Evolutionary conservation across 1,140 invertebrate genomes (phyloP), one percentile per base, ranked within the genome.

Genomic region (Proales similis): DNA sequence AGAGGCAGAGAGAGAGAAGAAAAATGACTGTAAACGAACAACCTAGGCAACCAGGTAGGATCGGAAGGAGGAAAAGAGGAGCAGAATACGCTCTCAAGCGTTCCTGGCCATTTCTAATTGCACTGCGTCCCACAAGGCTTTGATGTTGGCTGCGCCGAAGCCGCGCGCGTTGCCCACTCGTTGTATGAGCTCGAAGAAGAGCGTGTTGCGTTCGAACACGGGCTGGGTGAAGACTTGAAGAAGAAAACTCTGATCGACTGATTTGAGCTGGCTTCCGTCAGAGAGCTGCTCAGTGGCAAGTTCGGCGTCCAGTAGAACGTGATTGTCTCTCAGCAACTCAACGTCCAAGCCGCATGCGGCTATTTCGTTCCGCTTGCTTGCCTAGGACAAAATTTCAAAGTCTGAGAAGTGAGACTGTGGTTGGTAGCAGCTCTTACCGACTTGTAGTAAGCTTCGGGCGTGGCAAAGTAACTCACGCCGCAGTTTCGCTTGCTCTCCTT

Each of bases 211-310:
- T 3, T 70, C 64, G 66, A 80, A 80, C 4, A 81, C 48, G 5
- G 79, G 79, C 42, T 74, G 68, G 0, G 79, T 79, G 65, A 81
- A 81, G 22, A 80, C 77, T 68, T 81, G 80, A 70, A 81, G 70
- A 12, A 81, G 66, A 64, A 79, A 80, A 64, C 78, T 80, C 46
- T 48, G 38, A 14, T 61, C 26, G 9, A 20, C 4, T n/a, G 14
- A 27, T 24, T 17, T 36, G 45, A 60, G 53, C 24, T 53, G 12
- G n/a, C 24, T 48, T 4, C 20, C 30, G 9, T 47, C 22, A 36
- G 26, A 14, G 7, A 30, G 11, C 29, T 14, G 26, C 3, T 61
- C 64, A 27, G 68, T 64, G 49, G 77, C 73, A 19, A 69, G 68
- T 63, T 79, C 76, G 20, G 68, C 65, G 65, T 79, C 77, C 3